These are phyloP conservation scores for Micromesistius poutassou DNA, from an alignment of 2,797 vertebrate genomes.

Conservation along the genomic window DNA sequence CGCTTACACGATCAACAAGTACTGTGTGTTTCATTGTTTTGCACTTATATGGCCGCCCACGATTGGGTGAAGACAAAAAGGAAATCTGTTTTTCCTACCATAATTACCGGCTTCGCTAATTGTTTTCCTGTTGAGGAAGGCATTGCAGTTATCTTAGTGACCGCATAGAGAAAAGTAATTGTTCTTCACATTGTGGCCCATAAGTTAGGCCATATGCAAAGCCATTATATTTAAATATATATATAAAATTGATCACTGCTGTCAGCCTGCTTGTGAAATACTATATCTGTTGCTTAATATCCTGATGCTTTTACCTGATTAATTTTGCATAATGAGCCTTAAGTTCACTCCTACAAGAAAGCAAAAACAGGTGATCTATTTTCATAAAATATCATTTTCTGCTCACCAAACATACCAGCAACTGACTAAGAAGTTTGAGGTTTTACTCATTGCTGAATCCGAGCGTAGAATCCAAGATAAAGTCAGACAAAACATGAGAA, in stretches of 20 bases:
- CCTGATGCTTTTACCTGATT: not conserved
- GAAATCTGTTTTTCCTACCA: not conserved
- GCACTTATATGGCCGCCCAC: not conserved
- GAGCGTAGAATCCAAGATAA: slow-evolving; percentile 32
- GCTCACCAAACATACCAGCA: too few relatives aligned
- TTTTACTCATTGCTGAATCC: not conserved
- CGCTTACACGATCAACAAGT: not conserved
- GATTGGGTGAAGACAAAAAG: not conserved
- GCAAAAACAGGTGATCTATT: not conserved
- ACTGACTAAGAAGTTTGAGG: slow-evolving; percentile 10
- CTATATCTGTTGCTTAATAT: not conserved
- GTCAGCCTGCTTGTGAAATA: not conserved
- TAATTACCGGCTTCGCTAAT: not conserved
- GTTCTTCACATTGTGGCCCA: too few relatives aligned
- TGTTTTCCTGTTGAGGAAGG: not conserved
- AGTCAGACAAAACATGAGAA: slow-evolving; percentile 34
- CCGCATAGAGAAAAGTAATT: not conserved
- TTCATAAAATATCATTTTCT: slow-evolving; percentile 1
- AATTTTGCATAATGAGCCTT: not conserved
- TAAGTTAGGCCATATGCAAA: not conserved
- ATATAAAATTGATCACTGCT: not conserved
- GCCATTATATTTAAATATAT: not conserved
- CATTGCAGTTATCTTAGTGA: not conserved
- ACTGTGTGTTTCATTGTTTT: not conserved
- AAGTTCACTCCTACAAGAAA: not conserved